Conservation (phyloP, 2,888 invertebrate species). For the Catocala nupta region DNA sequence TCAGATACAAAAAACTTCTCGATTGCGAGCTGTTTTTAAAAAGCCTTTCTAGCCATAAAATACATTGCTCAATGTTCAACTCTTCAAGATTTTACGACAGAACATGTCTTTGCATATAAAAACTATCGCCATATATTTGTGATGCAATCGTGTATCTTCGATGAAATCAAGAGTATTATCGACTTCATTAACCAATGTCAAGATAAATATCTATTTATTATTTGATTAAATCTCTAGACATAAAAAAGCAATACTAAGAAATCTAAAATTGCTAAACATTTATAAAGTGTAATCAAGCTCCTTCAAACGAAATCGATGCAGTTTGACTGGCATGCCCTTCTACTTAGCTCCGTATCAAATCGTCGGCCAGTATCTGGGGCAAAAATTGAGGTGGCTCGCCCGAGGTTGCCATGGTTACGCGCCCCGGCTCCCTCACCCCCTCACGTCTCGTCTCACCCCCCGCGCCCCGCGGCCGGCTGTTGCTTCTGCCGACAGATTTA, state of each 20-base stretch:
- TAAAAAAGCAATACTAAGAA: not conserved
- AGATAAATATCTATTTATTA: too few species aligned
- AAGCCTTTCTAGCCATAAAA: too few species aligned
- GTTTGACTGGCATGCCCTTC: slow-evolving; percentile 49
- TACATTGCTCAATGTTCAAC: too few species aligned
- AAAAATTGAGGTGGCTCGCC: slow-evolving; percentile 71
- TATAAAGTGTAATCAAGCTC: not conserved
- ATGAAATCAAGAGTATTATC: too few species aligned
- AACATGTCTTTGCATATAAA: too few species aligned
- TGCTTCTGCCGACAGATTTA: slow-evolving; percentile 44
- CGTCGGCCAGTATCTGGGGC: slow-evolving; percentile 72
- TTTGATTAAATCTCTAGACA: too few species aligned
- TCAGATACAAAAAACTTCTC: too few species aligned
- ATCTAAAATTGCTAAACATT: not conserved
- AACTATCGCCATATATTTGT: too few species aligned
- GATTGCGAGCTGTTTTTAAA: too few species aligned
- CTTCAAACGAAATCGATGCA: slow-evolving; percentile 36
- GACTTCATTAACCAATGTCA: too few species aligned
- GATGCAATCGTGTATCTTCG: too few species aligned
- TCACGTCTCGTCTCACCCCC: slow-evolving; percentile 26
- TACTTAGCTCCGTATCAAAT: slow-evolving; percentile 60
- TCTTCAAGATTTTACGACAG: too few species aligned
- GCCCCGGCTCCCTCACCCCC: slow-evolving; percentile 39
- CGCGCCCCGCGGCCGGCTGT: slow-evolving; percentile 47
- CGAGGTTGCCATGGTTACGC: slow-evolving; percentile 66